Percentiles rank a stretch among this genome's conserved stretches.
phyloP scores from a whole-genome alignment of 2,113 vertebrate species.

The Cepphus grylle region DNA sequence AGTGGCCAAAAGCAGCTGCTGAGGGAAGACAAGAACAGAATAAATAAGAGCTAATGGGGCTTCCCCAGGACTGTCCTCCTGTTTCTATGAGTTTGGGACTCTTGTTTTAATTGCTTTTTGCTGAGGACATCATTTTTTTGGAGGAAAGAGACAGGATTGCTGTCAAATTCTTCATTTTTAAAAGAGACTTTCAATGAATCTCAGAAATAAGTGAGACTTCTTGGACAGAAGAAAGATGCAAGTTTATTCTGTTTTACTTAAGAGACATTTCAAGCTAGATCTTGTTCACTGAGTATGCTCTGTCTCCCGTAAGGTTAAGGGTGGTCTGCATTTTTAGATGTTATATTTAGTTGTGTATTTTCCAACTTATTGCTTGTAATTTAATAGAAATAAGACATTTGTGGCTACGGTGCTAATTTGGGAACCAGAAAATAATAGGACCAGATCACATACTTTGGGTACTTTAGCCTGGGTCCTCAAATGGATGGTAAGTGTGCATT shows the following conservation, averaged over 20 bases:
- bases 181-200: not conserved
- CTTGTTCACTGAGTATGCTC: not conserved
- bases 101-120: not conserved
- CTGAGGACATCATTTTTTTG: not conserved
- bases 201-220: not conserved
- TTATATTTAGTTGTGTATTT: not conserved
- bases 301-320: not conserved
- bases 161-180: not conserved
- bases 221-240: not conserved
- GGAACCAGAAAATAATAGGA: not conserved
- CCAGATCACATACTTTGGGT: not conserved
- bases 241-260: not conserved
- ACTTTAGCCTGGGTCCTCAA: not conserved
- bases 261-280: not conserved
- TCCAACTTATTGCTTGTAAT: not conserved
- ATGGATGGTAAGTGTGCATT: not conserved
- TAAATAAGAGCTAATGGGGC: not conserved
- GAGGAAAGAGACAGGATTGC: not conserved
- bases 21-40: not conserved
- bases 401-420: not conserved
- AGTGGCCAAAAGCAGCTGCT: not conserved
- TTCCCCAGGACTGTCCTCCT: not conserved
- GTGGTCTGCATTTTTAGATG: not conserved
- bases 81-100: not conserved
- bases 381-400: not conserved